Evolutionary conservation across 1,140 invertebrate genomes (phyloP), one percentile per base, ranked within the genome.

Genomic region (Drosophila rufa): DNA sequence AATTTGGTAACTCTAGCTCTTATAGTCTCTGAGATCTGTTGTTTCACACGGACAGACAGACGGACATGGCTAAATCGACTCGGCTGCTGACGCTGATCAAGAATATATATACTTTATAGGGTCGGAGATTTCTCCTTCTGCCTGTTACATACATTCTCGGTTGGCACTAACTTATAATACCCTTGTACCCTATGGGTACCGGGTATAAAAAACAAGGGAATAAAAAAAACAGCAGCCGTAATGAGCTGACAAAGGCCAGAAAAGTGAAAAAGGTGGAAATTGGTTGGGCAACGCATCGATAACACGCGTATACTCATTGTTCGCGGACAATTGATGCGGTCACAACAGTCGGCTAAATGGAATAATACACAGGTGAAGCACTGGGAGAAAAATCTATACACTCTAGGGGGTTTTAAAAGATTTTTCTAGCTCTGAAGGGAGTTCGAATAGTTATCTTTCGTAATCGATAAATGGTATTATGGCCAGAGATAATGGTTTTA

Each of bases 201-300:
- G n/a, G n/a, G n/a, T n/a, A n/a, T n/a, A n/a, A 42, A 38, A 38
- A 38, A 46, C 22, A 19, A 40, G 30, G n/a, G n/a, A 11, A 65
- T 38, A 15, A 65, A 58, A 65, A 25, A 56, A 71, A 61, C 71
- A 75, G 71, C 71, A 74, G 55, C 70, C 68, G 69, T 74, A 74
- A 74, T 60, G 70, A 74, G 46, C 67, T 73, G 68, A 74, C 53
- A 74, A 74, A 73, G 69, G 55, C 53, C 67, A 50, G 68, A 38
- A 59, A 58, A 50, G 38, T 59, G 68, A 43, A 60, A 50, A 60
- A 73, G 56, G 70, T 74, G 68, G 53, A 73, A 73, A 73, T 73
- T 73, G 53, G 53, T 43, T 51, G 68, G 45, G 36, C n/a, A 58
- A 38, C 33, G 43, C 66, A 73, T 51, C 70, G 55, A 73, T 60